These are phyloP conservation scores for Mastacembelus armatus DNA, from an alignment of 2,797 vertebrate species.

Conservation along the genomic window DNA sequence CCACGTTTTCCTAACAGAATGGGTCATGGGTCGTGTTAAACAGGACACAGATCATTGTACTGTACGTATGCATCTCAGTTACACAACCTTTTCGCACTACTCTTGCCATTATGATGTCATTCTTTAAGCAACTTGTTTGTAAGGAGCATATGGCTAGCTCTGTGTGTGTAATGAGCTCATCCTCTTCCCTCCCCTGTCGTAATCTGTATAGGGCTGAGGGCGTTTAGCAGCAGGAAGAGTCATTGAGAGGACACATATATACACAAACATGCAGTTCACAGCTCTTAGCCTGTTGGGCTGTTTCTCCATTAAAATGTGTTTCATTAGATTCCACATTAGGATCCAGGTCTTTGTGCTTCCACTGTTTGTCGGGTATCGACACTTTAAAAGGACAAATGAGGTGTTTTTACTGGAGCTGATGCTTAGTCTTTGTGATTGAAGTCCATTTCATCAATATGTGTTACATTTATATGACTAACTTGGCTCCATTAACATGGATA, in stretches of 20 bases:
- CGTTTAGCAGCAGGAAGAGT: slow-evolving; percentile 68
- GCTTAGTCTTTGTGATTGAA: not conserved
- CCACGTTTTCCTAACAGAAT: not conserved
- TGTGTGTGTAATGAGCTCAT: slow-evolving; percentile 70
- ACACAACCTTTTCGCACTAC: slow-evolving; percentile 23
- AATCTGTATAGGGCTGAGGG: slow-evolving; percentile 52
- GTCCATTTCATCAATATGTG: no score
- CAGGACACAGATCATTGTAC: not conserved
- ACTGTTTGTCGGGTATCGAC: slow-evolving; percentile 2
- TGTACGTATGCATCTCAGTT: not conserved
- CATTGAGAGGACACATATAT: slow-evolving; percentile 57
- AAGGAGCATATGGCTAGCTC: slow-evolving; percentile 66
- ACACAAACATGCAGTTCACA: slow-evolving; percentile 9
- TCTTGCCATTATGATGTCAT: slow-evolving; percentile 70
- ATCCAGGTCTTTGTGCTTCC: not conserved
- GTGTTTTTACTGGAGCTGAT: not conserved
- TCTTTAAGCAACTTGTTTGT: slow-evolving; percentile 63
- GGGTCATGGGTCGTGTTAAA: not conserved
- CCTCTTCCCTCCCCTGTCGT: slow-evolving; percentile 49
- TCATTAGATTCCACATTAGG: not conserved
- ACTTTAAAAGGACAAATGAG: not conserved
- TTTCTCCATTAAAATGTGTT: not conserved
- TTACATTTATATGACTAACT: no score
- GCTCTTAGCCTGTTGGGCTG: slow-evolving; percentile 10
- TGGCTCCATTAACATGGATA: not conserved